A percentile compares a stretch with the other conserved stretches of the same genome.
Conservation (phyloP, 2,113 vertebrate genomes). For the Varanus salvator region DNA sequence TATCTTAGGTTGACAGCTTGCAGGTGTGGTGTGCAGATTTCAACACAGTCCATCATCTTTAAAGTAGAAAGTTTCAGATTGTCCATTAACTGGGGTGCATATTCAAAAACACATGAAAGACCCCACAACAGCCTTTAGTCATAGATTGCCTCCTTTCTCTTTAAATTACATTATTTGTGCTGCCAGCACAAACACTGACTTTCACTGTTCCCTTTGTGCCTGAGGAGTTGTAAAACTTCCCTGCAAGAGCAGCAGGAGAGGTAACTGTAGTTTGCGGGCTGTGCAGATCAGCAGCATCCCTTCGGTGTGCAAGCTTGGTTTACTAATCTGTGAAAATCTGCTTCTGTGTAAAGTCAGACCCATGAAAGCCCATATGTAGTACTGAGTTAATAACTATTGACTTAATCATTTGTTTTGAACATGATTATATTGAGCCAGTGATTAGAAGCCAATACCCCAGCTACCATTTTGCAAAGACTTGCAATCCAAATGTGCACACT, state of each 20-base stretch:
- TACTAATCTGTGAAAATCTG: background rate
- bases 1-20: background rate
- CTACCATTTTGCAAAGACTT: too few relatives aligned
- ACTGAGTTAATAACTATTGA: too few relatives aligned
- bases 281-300: background rate
- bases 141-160: background rate
- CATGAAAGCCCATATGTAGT: too few relatives aligned
- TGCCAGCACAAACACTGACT: too few relatives aligned
- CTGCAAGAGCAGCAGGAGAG: background rate
- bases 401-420: too few relatives aligned
- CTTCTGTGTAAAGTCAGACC: too few relatives aligned
- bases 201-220: too few relatives aligned
- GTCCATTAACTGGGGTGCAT: background rate
- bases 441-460: too few relatives aligned
- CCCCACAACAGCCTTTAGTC: background rate
- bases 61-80: background rate
- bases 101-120: background rate
- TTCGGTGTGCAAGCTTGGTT: background rate
- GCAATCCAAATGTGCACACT: too few relatives aligned
- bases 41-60: background rate
- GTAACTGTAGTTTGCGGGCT: background rate
- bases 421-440: too few relatives aligned
- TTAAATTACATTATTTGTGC: background rate
- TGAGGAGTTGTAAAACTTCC: background rate
- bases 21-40: slow-evolving; percentile 4